phyloP scores from a whole-genome alignment of 2,888 invertebrate species.

The Neria commutata region DNA sequence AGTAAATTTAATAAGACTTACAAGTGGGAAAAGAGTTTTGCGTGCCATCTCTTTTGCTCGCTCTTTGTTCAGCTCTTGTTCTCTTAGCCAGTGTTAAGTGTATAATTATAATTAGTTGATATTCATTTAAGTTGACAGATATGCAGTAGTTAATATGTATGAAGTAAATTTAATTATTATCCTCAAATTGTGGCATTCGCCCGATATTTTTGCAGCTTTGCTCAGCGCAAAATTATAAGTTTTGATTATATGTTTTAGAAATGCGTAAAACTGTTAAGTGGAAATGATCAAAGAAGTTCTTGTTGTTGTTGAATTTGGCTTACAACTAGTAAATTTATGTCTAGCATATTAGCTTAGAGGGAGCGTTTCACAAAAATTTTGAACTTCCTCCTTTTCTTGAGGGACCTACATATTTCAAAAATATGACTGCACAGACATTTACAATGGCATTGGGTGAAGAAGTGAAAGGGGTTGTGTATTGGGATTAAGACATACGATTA shows the following conservation, averaged over 20 bases:
- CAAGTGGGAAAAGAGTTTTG: conserved; percentile 8
- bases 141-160: not conserved
- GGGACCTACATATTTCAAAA: no score
- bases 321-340: no score
- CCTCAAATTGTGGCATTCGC: not conserved
- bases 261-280: no score
- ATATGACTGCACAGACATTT: no score
- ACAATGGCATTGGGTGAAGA: no score
- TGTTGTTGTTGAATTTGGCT: no score
- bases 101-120: not conserved
- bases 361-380: no score
- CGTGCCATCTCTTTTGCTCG: not conserved
- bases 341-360: no score
- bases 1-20: conserved; percentile 7
- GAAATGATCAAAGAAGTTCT: no score
- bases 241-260: not conserved
- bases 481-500: no score
- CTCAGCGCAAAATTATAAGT: not conserved
- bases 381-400: no score
- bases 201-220: not conserved
- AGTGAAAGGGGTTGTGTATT: no score
- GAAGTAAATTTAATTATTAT: conserved; percentile 12
- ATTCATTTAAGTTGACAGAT: not conserved
- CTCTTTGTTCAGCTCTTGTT: conserved; percentile 4
- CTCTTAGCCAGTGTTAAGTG: conserved; percentile 8